Percentiles rank a stretch among this genome's conserved stretches.
These are phyloP conservation scores for Episyrphus balteatus DNA, from an alignment of 1,140 invertebrate genomes.

Conservation along the genomic window DNA sequence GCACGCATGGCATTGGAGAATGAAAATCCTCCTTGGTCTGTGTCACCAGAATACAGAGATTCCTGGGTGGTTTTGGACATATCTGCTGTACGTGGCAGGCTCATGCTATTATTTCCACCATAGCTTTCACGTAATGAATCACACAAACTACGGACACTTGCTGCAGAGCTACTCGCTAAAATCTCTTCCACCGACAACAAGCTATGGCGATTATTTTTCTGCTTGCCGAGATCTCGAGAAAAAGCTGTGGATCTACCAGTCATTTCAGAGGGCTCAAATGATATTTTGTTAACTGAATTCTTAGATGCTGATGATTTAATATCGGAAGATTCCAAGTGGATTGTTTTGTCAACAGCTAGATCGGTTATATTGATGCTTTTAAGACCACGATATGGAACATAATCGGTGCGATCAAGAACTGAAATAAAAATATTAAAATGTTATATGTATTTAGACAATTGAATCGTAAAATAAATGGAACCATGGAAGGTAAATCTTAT, in stretches of 20 bases:
- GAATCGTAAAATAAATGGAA: neutral
- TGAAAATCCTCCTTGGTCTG: slow-evolving; percentile 14
- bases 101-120: slow-evolving; percentile 18
- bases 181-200: slow-evolving; percentile 15
- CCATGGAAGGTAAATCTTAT: no score
- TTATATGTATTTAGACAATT: neutral
- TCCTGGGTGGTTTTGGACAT: slow-evolving; percentile 14
- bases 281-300: slow-evolving; percentile 13
- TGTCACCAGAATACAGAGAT: slow-evolving; percentile 16
- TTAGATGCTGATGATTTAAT: slow-evolving; percentile 9
- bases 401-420: slow-evolving; percentile 1
- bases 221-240: slow-evolving; percentile 1
- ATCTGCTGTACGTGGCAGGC: slow-evolving; percentile 26
- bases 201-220: neutral
- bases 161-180: slow-evolving; percentile 20
- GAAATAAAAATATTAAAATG: neutral
- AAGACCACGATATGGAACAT: slow-evolving; percentile 8
- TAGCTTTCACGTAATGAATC: slow-evolving; percentile 11
- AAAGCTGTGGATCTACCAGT: slow-evolving; percentile 28
- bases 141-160: slow-evolving; percentile 22
- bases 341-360: slow-evolving; percentile 27
- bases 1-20: slow-evolving; percentile 11
- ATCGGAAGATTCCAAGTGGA: slow-evolving; percentile 18
- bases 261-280: slow-evolving; percentile 29
- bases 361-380: slow-evolving; percentile 25